Evolutionary conservation across 2,797 vertebrate genomes (phyloP), one percentile per base, ranked within the genome.

Genomic region (Falco concolor): DNA sequence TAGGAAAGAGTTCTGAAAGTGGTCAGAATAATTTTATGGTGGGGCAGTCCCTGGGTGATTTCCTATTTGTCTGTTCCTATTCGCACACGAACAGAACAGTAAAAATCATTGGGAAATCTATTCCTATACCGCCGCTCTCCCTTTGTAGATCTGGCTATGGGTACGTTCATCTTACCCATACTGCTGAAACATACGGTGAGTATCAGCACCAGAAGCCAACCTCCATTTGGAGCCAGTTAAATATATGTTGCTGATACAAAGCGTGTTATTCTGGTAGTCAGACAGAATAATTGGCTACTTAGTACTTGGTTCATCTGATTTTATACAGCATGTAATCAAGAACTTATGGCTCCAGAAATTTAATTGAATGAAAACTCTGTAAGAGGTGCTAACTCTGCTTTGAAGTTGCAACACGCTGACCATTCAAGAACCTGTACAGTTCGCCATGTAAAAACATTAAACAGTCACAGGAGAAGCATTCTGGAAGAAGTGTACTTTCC

Each of bases 21-120:
- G 42, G 92, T 84, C 90, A 96, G 95, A 96, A 97, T 96, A 97
- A 97, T 97, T 96, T 93, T 96, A 91, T 69, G 84, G 69, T 47
- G 75, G 77, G 87, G 91, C 90, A 94, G 67, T 89, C 96, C 95
- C 94, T 63, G 27, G 94, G 87, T 96, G 82, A 86, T 94, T 90
- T 94, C 93, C 59, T 93, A 75, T 91, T 95, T 96, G 59, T 91
- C 92, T 95, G 63, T 84, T 90, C 78, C 90, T 91, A 75, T 82
- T 92, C 64, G 15, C 87, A 95, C 68, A 89, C 2, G 34, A 97
- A 87, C 40, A 83, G 78, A 96, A 79, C 65, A 85, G 79, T 64
- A 79, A 90, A 96, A 94, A 88, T 94, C 85, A 93, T 45, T 78
- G 93, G 86, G 49, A 88, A 95, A 94, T 94, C 84, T 76, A 18